Evolutionary conservation across 1,140 invertebrate genomes (phyloP), one percentile per base, ranked within the genome.

Genomic region (Coptotermes formosanus): DNA sequence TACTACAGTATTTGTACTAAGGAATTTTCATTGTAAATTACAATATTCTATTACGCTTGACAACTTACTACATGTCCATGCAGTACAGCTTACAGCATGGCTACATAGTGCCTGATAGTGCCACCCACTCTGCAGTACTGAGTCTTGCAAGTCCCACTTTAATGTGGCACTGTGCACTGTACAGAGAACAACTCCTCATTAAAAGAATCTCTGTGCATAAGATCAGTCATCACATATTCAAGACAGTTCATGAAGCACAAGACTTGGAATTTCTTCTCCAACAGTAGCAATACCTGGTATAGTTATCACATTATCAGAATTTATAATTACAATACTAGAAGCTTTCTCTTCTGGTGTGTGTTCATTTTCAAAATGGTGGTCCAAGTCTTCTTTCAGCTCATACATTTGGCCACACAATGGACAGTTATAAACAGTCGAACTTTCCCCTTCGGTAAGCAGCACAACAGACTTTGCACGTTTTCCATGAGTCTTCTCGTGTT

Each of bases 401-500:
- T n/a, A 75, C n/a, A 75, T 75, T 75, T 75, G 64, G 2, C 25
- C 64, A 75, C 64, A 75, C 64, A 75, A 75, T 6, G 64, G 64
- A 75, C 64, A 75, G n/a, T 8, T 75, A 25, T 75, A 75, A n/a
- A 75, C n/a, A 75, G 64, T 8, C n/a, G 64, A n/a, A 75, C n/a
- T 75, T 6, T 75, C 64, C n/a, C 64, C 64, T 75, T 75, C 64
- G n/a, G 64, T 75, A 30, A 75, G 64, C n/a, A 75, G 64, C 64
- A 75, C 64, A 75, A 75, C 25, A 75, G 64, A 75, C n/a, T 75
- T 75, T 75, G 25, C 64, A 30, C n/a, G 64, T 75, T 86, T 86
- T 25, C 23, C 69, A 30, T 93, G 92, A 0, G 93, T 93, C 25
- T 92, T 89, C 23, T 92, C 91, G 89, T 94, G 93, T 87, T 94